Conservation (phyloP, 2,888 invertebrate species). For the Nebria salina region DNA sequence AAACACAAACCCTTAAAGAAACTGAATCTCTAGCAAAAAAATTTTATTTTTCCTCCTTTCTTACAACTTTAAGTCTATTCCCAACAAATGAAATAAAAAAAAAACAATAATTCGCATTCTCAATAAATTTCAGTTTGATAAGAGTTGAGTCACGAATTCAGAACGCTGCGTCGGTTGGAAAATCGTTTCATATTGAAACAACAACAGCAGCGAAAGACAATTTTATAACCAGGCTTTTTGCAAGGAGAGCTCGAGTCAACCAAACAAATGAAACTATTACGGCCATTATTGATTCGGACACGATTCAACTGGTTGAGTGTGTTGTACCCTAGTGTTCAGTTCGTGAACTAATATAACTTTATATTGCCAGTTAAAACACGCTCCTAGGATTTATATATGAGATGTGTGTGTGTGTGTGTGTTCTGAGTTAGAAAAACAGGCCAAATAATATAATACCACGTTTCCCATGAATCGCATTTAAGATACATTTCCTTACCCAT, state of each 20-base stretch:
- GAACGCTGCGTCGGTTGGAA: neutral
- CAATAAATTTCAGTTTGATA: too few species aligned
- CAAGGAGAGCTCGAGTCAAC: neutral
- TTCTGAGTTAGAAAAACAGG: neutral
- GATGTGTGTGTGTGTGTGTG: neutral
- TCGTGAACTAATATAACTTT: conserved; percentile 44
- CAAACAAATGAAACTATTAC: conserved; percentile 3
- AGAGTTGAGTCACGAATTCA: neutral
- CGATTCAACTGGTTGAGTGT: conserved; percentile 18
- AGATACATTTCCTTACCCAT: too few species aligned
- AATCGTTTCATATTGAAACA: neutral
- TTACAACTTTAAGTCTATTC: too few species aligned
- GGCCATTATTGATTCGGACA: neutral
- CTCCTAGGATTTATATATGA: neutral
- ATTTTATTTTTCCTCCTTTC: too few species aligned
- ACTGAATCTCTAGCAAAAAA: too few species aligned
- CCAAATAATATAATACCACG: neutral
- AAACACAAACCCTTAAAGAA: too few species aligned
- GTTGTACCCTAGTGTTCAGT: conserved; percentile 32
- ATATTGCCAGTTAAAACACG: conserved; percentile 36
- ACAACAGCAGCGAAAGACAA: neutral
- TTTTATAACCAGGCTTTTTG: conserved; percentile 28
- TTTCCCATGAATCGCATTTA: too few species aligned
- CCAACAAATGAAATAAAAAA: too few species aligned
- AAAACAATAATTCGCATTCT: too few species aligned